phyloP scores from a whole-genome alignment of 2,888 invertebrate genomes.

The Cryptocephalus moraei region DNA sequence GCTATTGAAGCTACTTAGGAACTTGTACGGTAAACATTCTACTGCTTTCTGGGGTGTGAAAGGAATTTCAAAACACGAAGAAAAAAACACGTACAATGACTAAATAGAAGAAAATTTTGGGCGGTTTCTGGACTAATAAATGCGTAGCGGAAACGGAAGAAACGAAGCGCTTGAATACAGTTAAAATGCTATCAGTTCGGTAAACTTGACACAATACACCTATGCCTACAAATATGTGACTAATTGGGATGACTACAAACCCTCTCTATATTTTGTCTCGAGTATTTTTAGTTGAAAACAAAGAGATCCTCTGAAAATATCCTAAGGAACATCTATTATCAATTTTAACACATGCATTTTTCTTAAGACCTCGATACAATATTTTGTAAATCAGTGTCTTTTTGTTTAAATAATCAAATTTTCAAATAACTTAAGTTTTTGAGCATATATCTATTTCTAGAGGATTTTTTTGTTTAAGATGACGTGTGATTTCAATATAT shows the following conservation, averaged over 20 bases:
- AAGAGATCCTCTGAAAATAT: not conserved
- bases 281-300: conserved; percentile 16
- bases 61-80: conserved; percentile 2
- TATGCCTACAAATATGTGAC: conserved; percentile 26
- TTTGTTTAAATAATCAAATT: too few relatives aligned
- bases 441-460: too few relatives aligned
- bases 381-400: too few relatives aligned
- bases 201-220: conserved; percentile 24
- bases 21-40: conserved; percentile 4
- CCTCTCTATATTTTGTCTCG: conserved; percentile 17
- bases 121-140: too few relatives aligned
- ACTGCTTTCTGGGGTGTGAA: too few relatives aligned
- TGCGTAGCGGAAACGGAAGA: too few relatives aligned
- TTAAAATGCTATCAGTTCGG: conserved; percentile 30
- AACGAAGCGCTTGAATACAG: too few relatives aligned
- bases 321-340: not conserved
- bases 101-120: too few relatives aligned
- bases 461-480: too few relatives aligned
- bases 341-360: conserved; percentile 2
- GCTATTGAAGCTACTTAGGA: conserved; percentile 13
- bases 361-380: not conserved
- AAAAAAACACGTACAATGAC: too few relatives aligned
- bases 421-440: too few relatives aligned
- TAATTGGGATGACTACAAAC: conserved; percentile 6
- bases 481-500: too few relatives aligned